Evolutionary conservation across 1,140 invertebrate species (phyloP), one percentile per base, ranked within the genome.

Genomic region (Zeugodacus cucurbitae): DNA sequence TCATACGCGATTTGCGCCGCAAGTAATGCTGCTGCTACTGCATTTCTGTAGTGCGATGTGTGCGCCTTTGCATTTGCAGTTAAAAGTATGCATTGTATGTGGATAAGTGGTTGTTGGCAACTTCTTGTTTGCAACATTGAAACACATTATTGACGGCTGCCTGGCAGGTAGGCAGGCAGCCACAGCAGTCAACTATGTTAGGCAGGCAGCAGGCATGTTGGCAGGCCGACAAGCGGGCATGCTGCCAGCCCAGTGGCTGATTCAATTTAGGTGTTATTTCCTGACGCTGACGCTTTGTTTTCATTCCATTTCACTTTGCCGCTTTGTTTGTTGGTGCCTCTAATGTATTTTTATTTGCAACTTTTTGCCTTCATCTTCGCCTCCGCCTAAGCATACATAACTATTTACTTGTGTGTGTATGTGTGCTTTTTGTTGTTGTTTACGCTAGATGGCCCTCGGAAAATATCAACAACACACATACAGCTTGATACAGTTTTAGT

Each of bases 11-110:
- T 3, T 22, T 29, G 26, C 11, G 11, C 74, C 74, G 41, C 41
- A 82, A 48, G 74, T 48, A 54, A 48, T 29, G n/a, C n/a, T 7
- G n/a, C n/a, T 74, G 22, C 5, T 29, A 54, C 37, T 22, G 64
- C 26, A 32, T 70, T 70, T 70, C 37, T 44, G 3, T 78, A 54
- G 37, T 78, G 34, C 6, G 22, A n/a, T 82, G 37, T 44, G 41
- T 54, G 10, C 48, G 8, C 8, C n/a, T 48, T 82, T 48, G 41
- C 37, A 26, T 37, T 82, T 26, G 8, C 22, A 44, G 74, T 82
- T 54, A 82, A 82, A 82, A 82, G 41, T 82, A 82, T 82, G 74
- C 37, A 82, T 82, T 82, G 74, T 82, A 82, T 82, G 22, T 82
- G 37, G 44, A 82, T 54, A 82, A 82, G 74, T 82, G 41, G 41